Evolutionary conservation across 2,888 invertebrate genomes (phyloP).

Genomic region (Oconnorella tubifera): DNA sequence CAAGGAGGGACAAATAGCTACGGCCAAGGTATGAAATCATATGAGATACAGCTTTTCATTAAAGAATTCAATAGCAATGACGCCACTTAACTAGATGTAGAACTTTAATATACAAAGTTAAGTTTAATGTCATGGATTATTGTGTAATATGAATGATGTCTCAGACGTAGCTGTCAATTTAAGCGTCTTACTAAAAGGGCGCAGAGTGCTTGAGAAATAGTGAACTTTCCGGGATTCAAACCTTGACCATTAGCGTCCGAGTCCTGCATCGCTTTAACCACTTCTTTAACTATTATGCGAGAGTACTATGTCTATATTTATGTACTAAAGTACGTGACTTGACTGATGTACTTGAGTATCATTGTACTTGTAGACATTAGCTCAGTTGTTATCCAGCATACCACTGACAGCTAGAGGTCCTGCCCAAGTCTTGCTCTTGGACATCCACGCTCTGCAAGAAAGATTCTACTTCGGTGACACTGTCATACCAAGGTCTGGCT

Average conservation of each 20-base stretch:
- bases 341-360: neutral
- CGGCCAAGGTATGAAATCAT: conserved; percentile 57
- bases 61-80: neutral
- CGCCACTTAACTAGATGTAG: too few relatives aligned
- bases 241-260: too few relatives aligned
- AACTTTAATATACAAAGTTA: too few relatives aligned
- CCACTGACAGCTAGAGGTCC: conserved; percentile 55
- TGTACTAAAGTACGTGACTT: neutral
- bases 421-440: conserved; percentile 55
- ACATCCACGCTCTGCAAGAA: conserved; percentile 57
- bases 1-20: conserved; percentile 56
- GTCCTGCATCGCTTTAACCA: too few relatives aligned
- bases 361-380: conserved; percentile 48
- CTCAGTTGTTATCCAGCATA: conserved; percentile 52
- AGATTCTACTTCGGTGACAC: conserved; percentile 56
- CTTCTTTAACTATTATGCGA: too few relatives aligned
- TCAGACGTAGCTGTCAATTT: too few relatives aligned
- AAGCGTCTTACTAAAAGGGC: too few relatives aligned
- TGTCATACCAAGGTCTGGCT: conserved; percentile 53
- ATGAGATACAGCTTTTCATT: conserved; percentile 1
- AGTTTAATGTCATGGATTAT: too few relatives aligned
- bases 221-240: too few relatives aligned
- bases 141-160: too few relatives aligned
- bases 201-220: too few relatives aligned
- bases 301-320: neutral